Percentiles rank a stretch among this genome's conserved stretches.
Evolutionary conservation across 1,140 invertebrate species (phyloP).

Genomic region (Hestina assimilis): DNA sequence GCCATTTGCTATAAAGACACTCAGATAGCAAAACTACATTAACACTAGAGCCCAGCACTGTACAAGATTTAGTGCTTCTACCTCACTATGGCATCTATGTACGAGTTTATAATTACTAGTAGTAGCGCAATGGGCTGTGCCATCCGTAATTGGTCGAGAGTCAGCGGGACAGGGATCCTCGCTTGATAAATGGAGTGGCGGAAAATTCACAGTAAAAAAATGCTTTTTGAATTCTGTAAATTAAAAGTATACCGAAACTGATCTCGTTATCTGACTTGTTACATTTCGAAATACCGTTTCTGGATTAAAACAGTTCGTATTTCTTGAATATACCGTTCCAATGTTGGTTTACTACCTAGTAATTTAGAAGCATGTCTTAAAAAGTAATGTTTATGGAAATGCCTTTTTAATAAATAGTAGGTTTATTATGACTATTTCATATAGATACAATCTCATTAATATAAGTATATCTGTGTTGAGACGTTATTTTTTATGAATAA

Average conservation of each 20-base stretch:
- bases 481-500: no score
- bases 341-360: not conserved
- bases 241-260: conserved; percentile 43
- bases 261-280: conserved; percentile 36
- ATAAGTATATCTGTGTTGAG: no score
- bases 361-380: no score
- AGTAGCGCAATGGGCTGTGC: conserved; percentile 44
- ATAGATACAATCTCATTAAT: no score
- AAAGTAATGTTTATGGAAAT: no score
- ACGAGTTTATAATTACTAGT: conserved; percentile 43
- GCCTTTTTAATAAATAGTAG: no score
- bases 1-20: not conserved
- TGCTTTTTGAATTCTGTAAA: conserved; percentile 45
- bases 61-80: not conserved
- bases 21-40: no score
- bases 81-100: not conserved
- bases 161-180: conserved; percentile 37
- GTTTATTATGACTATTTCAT: no score
- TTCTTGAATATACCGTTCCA: not conserved
- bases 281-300: conserved; percentile 13
- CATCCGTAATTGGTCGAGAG: conserved; percentile 59
- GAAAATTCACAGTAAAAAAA: conserved; percentile 54
- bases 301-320: no score
- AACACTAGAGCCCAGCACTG: not conserved
- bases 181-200: conserved; percentile 58